Evolutionary conservation across 2,113 vertebrate genomes (phyloP).

Genomic region (Pycnonotus jocosus): DNA sequence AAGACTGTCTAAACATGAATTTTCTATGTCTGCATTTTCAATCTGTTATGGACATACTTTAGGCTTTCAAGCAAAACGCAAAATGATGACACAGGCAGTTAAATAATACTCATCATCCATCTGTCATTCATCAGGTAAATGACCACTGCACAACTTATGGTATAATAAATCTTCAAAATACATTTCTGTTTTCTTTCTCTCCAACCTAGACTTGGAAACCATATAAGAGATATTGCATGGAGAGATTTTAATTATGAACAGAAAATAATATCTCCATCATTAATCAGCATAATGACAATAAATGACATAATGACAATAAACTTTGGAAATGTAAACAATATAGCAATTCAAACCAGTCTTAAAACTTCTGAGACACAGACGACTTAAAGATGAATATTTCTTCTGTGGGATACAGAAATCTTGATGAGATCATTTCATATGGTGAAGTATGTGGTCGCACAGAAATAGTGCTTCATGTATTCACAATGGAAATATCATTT

Average conservation of each 20-base stretch:
- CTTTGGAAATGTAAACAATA: not conserved
- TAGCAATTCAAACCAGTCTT: not conserved
- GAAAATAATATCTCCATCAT: not conserved
- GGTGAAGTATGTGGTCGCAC: not conserved
- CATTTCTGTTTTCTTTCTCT: not conserved
- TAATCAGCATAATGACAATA: not conserved
- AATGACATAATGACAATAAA: too few relatives aligned
- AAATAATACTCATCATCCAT: not conserved
- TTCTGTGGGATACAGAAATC: not conserved
- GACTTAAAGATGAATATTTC: not conserved
- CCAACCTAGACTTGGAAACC: not conserved
- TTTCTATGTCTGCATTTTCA: constrained; percentile 47
- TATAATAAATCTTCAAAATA: not conserved
- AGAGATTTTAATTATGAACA: not conserved
- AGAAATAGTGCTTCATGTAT: not conserved
- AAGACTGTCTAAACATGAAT: constrained; percentile 27
- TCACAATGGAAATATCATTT: not conserved
- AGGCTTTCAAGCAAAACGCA: constrained; percentile 6
- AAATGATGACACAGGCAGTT: constrained; percentile 11
- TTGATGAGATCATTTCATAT: not conserved
- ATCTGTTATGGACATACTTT: constrained; percentile 42
- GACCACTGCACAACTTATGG: not conserved
- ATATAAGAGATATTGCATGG: not conserved
- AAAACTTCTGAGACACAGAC: not conserved
- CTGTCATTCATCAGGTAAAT: constrained; percentile 1